A percentile compares a stretch with the other conserved stretches of the same genome.
Evolutionary conservation across 2,113 vertebrate genomes (phyloP).

Genomic region (Eclectus roratus): DNA sequence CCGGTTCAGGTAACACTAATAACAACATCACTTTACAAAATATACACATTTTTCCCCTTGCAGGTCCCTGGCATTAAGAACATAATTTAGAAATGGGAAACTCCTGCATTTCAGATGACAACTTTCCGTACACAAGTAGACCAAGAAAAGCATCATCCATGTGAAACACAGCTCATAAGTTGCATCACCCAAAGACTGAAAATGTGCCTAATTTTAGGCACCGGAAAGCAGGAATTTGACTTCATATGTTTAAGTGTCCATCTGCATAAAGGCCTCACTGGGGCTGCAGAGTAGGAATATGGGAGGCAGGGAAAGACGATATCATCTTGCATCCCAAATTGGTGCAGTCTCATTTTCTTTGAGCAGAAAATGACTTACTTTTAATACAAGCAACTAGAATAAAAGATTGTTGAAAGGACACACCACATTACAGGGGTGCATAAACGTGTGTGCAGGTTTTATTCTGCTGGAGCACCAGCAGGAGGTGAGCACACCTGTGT

Average conservation of each 20-base stretch:
- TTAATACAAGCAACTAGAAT: background rate
- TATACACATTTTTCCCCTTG: background rate
- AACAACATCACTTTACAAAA: background rate
- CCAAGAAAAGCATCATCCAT: background rate
- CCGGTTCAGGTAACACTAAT: rapidly evolving
- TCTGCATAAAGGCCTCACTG: background rate
- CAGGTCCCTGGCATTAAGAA: background rate
- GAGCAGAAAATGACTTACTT: background rate
- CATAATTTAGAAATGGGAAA: background rate
- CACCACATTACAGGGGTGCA: background rate
- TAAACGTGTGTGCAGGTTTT: rapidly evolving
- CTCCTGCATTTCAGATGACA: rapidly evolving
- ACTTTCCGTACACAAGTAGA: background rate
- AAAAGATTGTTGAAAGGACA: background rate
- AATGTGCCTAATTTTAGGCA: background rate
- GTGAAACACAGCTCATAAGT: rapidly evolving
- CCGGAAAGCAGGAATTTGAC: background rate
- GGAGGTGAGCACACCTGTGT: rapidly evolving
- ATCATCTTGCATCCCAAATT: background rate
- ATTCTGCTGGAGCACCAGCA: background rate
- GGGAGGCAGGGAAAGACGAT: rapidly evolving
- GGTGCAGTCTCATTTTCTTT: background rate
- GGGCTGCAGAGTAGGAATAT: background rate
- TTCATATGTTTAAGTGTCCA: rapidly evolving
- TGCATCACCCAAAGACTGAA: background rate